phyloP scores from a whole-genome alignment of 2,888 invertebrate genomes.

The Amphipyra berbera region DNA sequence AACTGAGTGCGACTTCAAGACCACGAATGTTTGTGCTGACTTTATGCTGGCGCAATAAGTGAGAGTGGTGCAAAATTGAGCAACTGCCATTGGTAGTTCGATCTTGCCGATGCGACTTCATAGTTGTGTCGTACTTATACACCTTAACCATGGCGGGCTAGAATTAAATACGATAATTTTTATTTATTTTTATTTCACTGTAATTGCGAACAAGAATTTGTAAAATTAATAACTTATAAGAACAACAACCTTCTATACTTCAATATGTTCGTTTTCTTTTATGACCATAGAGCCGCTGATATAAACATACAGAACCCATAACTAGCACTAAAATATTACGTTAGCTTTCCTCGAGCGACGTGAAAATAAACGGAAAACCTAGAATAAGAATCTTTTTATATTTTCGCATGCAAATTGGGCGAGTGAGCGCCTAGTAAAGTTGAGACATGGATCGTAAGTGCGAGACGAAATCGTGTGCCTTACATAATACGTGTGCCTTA shows the following conservation, averaged over 20 bases:
- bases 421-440: conserved; percentile 35
- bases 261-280: conserved; percentile 37
- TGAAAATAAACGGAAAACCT: conserved; percentile 24
- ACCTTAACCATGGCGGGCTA: too few species aligned
- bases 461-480: conserved; percentile 20
- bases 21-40: too few species aligned
- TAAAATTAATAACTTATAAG: too few species aligned
- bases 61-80: too few species aligned
- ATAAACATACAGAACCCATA: conserved; percentile 31
- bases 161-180: too few species aligned
- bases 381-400: conserved; percentile 28
- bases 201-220: too few species aligned
- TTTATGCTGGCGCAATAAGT: too few species aligned
- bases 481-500: conserved; percentile 13
- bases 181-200: neutral
- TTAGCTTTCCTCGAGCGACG: conserved; percentile 24
- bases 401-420: conserved; percentile 37
- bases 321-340: conserved; percentile 42
- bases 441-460: conserved; percentile 36
- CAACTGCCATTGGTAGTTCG: too few species aligned
- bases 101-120: too few species aligned
- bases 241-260: conserved; percentile 7
- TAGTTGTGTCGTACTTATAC: too few species aligned
- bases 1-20: too few species aligned
- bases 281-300: conserved; percentile 33